Percentiles rank a stretch among this genome's conserved stretches.
phyloP scores from a whole-genome alignment of 2,797 vertebrate genomes.

The Knipowitschia caucasica region DNA sequence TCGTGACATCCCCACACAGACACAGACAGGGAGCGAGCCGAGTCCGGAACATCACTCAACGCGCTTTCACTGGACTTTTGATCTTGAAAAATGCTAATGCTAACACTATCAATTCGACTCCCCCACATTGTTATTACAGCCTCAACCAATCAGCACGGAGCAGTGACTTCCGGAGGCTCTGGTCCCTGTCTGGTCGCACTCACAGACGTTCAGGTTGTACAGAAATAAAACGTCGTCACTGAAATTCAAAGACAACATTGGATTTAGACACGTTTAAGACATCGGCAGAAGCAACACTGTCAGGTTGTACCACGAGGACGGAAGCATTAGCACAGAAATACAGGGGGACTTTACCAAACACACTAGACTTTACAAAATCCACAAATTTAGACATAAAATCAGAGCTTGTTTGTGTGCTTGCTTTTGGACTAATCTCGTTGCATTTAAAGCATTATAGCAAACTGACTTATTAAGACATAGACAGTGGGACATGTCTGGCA shows the following conservation, averaged over 20 bases:
- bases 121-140: too few species aligned
- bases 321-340: conserved; percentile 46
- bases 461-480: too few species aligned
- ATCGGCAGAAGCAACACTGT: conserved; percentile 61
- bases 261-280: conserved; percentile 67
- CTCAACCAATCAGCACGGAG: not conserved
- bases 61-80: too few species aligned
- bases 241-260: conserved; percentile 72
- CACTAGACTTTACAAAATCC: not conserved
- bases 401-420: not conserved
- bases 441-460: not conserved
- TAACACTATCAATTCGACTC: too few species aligned
- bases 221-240: conserved; percentile 60
- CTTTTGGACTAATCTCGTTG: not conserved
- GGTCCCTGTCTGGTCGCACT: conserved; percentile 21
- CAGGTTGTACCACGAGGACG: conserved; percentile 17
- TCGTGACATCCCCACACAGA: conserved; percentile 10
- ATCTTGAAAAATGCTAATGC: too few species aligned
- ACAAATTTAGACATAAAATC: not conserved
- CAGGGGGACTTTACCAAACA: conserved; percentile 36
- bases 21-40: not conserved
- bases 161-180: not conserved
- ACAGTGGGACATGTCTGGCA: too few species aligned
- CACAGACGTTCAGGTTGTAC: conserved; percentile 9
- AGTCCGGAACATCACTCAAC: not conserved